Evolutionary conservation across 2,113 vertebrate species (phyloP).

Genomic region (Heterotis niloticus): DNA sequence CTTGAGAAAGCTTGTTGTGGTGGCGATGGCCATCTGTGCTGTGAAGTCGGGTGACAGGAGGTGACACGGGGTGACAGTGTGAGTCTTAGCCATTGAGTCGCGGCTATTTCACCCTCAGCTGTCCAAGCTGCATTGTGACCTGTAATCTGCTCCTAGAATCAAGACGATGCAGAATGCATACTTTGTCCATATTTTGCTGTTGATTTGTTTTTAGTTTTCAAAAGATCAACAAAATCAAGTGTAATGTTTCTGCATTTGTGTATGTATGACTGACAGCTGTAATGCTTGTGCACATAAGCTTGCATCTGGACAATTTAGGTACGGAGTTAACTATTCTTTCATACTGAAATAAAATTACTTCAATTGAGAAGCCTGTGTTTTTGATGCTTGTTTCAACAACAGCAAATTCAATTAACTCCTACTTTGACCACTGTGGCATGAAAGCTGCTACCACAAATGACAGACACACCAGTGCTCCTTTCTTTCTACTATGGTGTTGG

Average conservation of each 20-base stretch:
- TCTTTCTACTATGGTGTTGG: too few relatives aligned
- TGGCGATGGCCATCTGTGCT: constrained; percentile 14
- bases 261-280: constrained; percentile 44
- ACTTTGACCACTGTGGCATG: too few relatives aligned
- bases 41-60: constrained; percentile 18
- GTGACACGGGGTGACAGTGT: constrained; percentile 1
- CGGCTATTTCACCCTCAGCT: constrained; percentile 28
- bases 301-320: constrained; percentile 61
- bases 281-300: constrained; percentile 63
- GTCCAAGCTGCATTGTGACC: constrained; percentile 75
- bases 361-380: constrained; percentile 47
- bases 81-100: constrained; percentile 24
- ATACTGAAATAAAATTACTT: constrained; percentile 73
- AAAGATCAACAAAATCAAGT: constrained; percentile 3
- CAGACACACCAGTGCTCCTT: too few relatives aligned
- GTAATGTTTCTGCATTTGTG: constrained; percentile 9
- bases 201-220: constrained; percentile 27
- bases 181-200: constrained; percentile 50
- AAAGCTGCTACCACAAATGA: too few relatives aligned
- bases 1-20: background rate
- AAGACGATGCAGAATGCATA: constrained; percentile 62
- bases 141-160: constrained; percentile 70
- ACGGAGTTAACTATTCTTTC: constrained; percentile 67
- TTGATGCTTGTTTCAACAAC: constrained; percentile 45
- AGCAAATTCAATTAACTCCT: too few relatives aligned